Evolutionary conservation across 2,888 invertebrate genomes (phyloP).

Genomic region (Parasteatoda lunata): DNA sequence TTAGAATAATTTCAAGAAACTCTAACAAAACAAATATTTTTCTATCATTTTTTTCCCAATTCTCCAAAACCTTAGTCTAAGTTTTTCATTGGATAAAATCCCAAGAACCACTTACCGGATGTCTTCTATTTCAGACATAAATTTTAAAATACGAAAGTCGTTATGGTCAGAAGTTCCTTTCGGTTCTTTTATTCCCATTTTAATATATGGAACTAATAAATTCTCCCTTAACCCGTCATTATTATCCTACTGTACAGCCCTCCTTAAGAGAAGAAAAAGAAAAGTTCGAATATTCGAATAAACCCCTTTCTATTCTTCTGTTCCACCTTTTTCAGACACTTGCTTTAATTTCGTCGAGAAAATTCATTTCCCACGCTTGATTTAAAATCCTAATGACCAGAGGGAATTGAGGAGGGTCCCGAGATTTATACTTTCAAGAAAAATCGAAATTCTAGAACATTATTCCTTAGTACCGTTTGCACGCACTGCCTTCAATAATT

Average conservation of each 20-base stretch:
- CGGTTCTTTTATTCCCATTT: conserved; percentile 23
- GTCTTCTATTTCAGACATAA: conserved; percentile 20
- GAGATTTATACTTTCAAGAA: conserved; percentile 17
- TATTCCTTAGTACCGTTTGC: not conserved
- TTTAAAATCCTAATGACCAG: conserved; percentile 44
- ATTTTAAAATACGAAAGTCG: conserved; percentile 40
- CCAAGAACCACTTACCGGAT: not conserved
- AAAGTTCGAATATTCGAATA: not conserved
- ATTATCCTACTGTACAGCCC: not conserved
- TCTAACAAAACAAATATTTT: too few species aligned
- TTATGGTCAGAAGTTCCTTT: conserved; percentile 29
- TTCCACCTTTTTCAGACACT: conserved; percentile 9
- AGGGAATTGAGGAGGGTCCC: not conserved
- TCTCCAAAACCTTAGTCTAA: too few species aligned
- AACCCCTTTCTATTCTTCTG: not conserved
- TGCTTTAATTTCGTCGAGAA: conserved; percentile 42
- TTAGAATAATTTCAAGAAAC: too few species aligned
- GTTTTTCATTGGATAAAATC: too few species aligned
- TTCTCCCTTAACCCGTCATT: conserved; percentile 50
- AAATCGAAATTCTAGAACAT: not conserved
- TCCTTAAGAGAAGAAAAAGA: not conserved
- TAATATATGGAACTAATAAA: conserved; percentile 49
- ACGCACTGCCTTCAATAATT: not conserved
- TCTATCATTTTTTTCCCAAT: too few species aligned
- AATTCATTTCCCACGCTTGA: conserved; percentile 47